Base-by-base conservation (phyloP, 1,140 invertebrate genomes). In the Holotrichia oblita region DNA sequence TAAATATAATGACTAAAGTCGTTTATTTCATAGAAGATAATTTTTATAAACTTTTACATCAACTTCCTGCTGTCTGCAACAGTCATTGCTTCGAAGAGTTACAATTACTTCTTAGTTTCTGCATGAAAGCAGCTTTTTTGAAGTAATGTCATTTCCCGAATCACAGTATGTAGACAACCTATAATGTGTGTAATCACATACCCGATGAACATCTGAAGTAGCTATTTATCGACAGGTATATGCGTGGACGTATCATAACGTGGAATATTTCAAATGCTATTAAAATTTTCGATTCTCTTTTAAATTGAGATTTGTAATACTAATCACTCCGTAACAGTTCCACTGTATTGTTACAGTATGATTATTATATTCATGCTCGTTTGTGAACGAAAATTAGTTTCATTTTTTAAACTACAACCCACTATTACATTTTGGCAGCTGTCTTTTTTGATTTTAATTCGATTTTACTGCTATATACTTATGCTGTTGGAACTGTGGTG, bases 251-350 rank as follows among this genome's bases (percentile, higher is more conserved):
- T 10, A 44, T 44, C 14, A 17, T 17, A 55, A 55, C 48, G 14
- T 17, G 14, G 48, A n/a, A 55, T 17, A 55, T 17, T 55, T 55
- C 48, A 17, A 55, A 55, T 55, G 14, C n/a, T n/a, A 55, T 55
- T 55, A 55, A 55, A 55, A 2, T 55, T 55, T 55, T 55, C 48
- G 48, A 55, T 55, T 55, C 48, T 17, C n/a, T 17, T 55, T 55
- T 55, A 55, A 55, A 55, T 55, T 55, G 17, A 55, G 48, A 55
- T 14, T 17, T 17, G 17, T 17, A 55, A 6, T 20, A 0, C 17
- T 44, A 44, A 9, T n/a, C 48, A 17, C 17, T 55, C 14, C 14
- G 48, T 55, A 55, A 55, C 17, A 55, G 48, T 55, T 6, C 2
- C 2, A 0, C 6, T 10, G 48, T 17, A 55, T 55, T 55, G 48